Evolutionary conservation across 2,888 invertebrate species (phyloP).

Genomic region (Hypomecis atomaria): DNA sequence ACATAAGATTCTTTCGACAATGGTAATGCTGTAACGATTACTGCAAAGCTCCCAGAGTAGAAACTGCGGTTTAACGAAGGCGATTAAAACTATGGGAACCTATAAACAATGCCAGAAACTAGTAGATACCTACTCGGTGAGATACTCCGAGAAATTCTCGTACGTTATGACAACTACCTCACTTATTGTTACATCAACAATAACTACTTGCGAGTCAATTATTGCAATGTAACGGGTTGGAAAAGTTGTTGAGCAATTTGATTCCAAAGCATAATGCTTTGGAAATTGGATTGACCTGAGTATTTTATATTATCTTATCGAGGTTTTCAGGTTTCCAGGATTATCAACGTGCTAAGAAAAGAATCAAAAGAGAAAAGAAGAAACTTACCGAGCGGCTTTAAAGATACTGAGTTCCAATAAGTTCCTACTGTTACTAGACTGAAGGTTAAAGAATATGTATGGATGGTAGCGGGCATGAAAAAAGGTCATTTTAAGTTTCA

Average conservation of each 20-base stretch:
- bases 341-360: no score
- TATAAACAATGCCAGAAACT: constrained; percentile 53
- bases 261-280: no score
- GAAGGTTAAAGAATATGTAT: no score
- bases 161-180: constrained; percentile 49
- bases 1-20: constrained; percentile 1
- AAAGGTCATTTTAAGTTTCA: no score
- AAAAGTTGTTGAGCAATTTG: not conserved
- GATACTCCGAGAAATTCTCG: constrained; percentile 52
- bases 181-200: constrained; percentile 55
- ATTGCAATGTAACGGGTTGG: constrained; percentile 1
- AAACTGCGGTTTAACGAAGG: constrained; percentile 15
- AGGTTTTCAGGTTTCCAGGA: no score
- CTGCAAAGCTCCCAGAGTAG: constrained; percentile 14
- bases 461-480: no score
- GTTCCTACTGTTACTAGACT: no score
- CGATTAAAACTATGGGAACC: constrained; percentile 47
- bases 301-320: no score
- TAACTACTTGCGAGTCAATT: constrained; percentile 29
- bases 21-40: constrained; percentile 18
- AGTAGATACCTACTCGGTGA: constrained; percentile 34
- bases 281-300: no score
- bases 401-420: no score
- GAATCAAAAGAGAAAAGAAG: no score
- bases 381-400: no score